A percentile compares a stretch with the other conserved stretches of the same genome.
Conservation (phyloP, 2,888 invertebrate species). For the Asteroscopus sphinx region DNA sequence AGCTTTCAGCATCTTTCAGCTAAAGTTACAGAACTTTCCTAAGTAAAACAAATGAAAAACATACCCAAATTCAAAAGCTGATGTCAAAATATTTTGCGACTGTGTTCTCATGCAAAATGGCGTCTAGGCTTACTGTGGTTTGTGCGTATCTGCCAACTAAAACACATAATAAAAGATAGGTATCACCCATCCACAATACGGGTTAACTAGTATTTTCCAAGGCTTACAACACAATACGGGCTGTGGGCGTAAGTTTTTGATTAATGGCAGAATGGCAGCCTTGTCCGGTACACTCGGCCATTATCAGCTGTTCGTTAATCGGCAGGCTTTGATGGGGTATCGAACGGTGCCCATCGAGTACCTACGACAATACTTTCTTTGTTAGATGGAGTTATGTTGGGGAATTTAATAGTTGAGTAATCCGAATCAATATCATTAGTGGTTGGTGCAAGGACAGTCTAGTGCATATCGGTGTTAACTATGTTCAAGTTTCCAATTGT, state of each 20-base stretch:
- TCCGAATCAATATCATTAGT: no score
- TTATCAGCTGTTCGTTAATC: constrained; percentile 47
- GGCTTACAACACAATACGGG: constrained; percentile 45
- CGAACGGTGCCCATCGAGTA: constrained; percentile 6
- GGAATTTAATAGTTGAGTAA: no score
- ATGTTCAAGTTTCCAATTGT: background rate
- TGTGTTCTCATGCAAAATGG: no score
- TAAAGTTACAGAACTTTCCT: no score
- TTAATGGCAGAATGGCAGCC: constrained; percentile 37
- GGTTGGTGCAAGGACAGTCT: no score
- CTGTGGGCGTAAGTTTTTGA: constrained; percentile 48
- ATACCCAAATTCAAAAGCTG: no score
- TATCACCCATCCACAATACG: constrained; percentile 17
- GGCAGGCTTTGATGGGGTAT: constrained; percentile 29
- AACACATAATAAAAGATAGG: background rate
- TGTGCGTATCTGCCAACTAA: no score
- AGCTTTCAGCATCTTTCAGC: no score
- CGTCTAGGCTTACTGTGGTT: no score
- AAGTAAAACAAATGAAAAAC: no score
- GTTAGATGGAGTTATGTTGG: constrained; percentile 13
- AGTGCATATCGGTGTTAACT: no score
- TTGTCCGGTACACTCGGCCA: constrained; percentile 36
- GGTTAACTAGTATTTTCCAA: constrained; percentile 43
- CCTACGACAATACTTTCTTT: constrained; percentile 22
- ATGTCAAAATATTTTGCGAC: no score